Percentiles rank a stretch among this genome's conserved stretches.
Evolutionary conservation across 2,113 vertebrate genomes (phyloP).

Genomic region (Alouatta palliata): DNA sequence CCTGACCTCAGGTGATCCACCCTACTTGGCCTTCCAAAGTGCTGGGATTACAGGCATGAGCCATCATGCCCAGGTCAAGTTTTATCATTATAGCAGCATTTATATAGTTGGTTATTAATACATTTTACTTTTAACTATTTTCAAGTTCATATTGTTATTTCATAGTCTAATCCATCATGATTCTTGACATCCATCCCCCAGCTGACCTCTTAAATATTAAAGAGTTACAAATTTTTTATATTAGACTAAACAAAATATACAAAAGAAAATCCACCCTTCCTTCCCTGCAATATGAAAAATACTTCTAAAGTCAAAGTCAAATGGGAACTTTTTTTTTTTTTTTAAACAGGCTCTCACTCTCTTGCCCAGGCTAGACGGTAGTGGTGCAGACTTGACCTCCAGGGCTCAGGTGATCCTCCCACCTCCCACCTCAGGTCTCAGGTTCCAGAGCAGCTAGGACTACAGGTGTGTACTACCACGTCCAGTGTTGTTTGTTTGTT

Average conservation of each 20-base stretch:
- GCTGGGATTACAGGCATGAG: too few species aligned
- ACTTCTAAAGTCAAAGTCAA: background rate
- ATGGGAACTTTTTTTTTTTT: background rate
- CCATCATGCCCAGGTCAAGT: fast-evolving
- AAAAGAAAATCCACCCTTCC: background rate
- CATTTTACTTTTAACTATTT: background rate
- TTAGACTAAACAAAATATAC: background rate
- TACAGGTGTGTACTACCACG: too few species aligned
- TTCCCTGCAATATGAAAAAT: background rate
- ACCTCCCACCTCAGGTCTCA: too few species aligned
- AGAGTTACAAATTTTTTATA: background rate
- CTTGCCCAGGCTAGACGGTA: too few species aligned
- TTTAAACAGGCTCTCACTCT: too few species aligned
- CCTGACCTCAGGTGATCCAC: too few species aligned
- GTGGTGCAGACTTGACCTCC: too few species aligned
- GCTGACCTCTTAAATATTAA: background rate
- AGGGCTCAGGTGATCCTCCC: too few species aligned
- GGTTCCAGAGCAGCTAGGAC: too few species aligned
- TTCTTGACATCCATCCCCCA: background rate
- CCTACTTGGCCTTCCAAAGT: too few species aligned
- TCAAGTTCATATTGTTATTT: background rate
- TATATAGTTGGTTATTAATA: background rate
- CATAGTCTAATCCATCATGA: background rate
- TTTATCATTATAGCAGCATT: constrained; percentile 1
- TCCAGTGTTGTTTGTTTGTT: too few species aligned